Percentiles rank a stretch among this genome's conserved stretches.
phyloP scores from a whole-genome alignment of 35 echinoderm and acorn worm genomes.

The Amphiura filiformis region DNA sequence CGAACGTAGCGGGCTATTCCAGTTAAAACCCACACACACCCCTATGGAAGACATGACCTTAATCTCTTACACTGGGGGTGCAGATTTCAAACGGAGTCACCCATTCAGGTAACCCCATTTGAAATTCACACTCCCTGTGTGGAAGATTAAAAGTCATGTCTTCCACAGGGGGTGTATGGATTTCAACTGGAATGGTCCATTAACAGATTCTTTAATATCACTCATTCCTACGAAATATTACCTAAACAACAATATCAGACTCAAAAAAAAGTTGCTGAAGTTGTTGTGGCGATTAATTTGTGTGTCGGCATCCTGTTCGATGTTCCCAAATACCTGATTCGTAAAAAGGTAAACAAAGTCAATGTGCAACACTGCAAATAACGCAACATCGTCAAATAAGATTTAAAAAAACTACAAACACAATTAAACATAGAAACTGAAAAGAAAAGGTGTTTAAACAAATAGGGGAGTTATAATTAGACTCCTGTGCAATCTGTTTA shows the following conservation, averaged over 20 bases:
- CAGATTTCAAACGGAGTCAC: too few relatives aligned
- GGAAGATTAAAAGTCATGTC: too few relatives aligned
- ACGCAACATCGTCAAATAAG: not conserved
- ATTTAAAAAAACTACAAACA: not conserved
- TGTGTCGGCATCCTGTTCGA: constrained; percentile 25
- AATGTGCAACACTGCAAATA: not conserved
- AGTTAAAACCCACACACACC: too few relatives aligned
- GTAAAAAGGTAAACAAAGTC: not conserved
- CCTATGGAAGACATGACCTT: too few relatives aligned
- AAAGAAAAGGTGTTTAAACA: not conserved
- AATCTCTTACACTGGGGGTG: too few relatives aligned
- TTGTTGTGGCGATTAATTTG: constrained; percentile 89
- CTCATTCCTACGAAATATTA: too few relatives aligned
- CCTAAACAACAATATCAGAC: constrained; percentile 87
- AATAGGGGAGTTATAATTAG: not conserved
- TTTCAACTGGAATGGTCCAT: too few relatives aligned
- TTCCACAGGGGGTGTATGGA: too few relatives aligned
- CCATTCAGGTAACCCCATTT: too few relatives aligned
- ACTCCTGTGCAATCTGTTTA: not conserved
- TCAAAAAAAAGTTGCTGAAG: constrained; percentile 73
- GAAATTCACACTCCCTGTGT: too few relatives aligned
- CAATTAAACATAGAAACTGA: not conserved
- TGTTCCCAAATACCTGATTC: constrained; percentile 80
- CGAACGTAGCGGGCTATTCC: too few relatives aligned
- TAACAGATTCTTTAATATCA: too few relatives aligned